Evolutionary conservation across 64 coral and sea anemone species (phyloP).

Genomic region (Hydrozoanthus tunicans): DNA sequence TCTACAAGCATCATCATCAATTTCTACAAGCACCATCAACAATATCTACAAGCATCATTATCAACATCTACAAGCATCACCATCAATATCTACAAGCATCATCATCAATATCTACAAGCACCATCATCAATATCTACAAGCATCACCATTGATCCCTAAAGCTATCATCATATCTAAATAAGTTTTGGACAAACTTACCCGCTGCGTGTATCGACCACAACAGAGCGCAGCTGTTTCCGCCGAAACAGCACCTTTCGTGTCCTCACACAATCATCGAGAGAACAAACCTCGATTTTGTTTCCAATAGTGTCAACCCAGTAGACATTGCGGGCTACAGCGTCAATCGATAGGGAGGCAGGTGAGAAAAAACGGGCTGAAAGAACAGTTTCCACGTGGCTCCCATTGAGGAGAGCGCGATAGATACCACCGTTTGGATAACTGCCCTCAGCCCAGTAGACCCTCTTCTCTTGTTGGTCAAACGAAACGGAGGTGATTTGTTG

Average conservation of each 20-base stretch:
- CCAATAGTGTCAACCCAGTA: constrained; percentile 1
- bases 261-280: not conserved
- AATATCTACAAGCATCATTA: no score
- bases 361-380: not conserved
- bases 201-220: constrained; percentile 22
- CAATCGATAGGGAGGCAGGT: not conserved
- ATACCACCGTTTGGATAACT: not conserved
- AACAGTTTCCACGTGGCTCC: constrained; percentile 13
- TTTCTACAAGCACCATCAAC: no score
- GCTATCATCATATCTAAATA: no score
- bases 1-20: no score
- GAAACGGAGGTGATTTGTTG: not conserved
- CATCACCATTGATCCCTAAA: no score
- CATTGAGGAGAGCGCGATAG: constrained; percentile 15
- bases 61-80: no score
- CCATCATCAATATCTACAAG: no score
- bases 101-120: no score
- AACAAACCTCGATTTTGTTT: constrained; percentile 34
- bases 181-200: not conserved
- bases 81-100: no score
- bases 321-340: constrained; percentile 30
- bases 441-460: not conserved
- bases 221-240: constrained; percentile 1
- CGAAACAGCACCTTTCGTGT: constrained; percentile 5
- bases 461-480: constrained; percentile 1